Evolutionary conservation across 1,140 invertebrate genomes (phyloP), one percentile per base, ranked within the genome.

Genomic region (Andricus grossulariae): DNA sequence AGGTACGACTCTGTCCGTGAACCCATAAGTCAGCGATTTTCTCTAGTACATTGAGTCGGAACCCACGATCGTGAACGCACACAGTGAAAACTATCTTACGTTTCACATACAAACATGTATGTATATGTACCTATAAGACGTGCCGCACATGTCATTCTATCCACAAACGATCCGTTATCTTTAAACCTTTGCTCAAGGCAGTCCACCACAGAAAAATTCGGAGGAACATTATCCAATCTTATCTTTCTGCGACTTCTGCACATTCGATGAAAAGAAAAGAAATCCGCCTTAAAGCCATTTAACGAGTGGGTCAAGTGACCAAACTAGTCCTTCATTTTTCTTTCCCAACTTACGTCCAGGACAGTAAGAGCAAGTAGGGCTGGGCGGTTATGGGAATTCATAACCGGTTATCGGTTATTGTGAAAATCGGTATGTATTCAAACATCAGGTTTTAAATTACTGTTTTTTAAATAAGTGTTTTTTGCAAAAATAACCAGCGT

Each of bases 11-110:
- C 74, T 75, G 77, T 75, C 83, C 80, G 84, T 74, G 80, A 84
- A 88, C 75, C 87, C 88, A 88, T 89, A 89, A 87, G 88, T 88
- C 87, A 89, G 88, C 86, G 85, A 88, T 89, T 89, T 85, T 80
- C 81, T 87, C 83, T 85, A 83, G 78, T 88, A 88, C 88, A 88
- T 89, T 89, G 87, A 87, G 84, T 72, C 82, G 83, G 82, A 80
- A 83, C 78, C 72, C 77, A 79, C 76, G 74, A 71, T 49, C 50
- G 51, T 78, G 80, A 74, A 66, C 73, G 54, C 32, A 15, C 19
- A n/a, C 50, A 8, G 73, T 74, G 73, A 80, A 76, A 79, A 76
- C 51, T 39, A 25, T 49, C 71, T 73, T 55, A 25, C 25, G 54
- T 72, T 75, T 71, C 70, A 76, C 71, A 74, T 71, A 80, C 72